These are phyloP conservation scores for Temnopleurus reevesii DNA, from an alignment of 53 echinoderm and acorn worm genomes.

Conservation along the genomic window DNA sequence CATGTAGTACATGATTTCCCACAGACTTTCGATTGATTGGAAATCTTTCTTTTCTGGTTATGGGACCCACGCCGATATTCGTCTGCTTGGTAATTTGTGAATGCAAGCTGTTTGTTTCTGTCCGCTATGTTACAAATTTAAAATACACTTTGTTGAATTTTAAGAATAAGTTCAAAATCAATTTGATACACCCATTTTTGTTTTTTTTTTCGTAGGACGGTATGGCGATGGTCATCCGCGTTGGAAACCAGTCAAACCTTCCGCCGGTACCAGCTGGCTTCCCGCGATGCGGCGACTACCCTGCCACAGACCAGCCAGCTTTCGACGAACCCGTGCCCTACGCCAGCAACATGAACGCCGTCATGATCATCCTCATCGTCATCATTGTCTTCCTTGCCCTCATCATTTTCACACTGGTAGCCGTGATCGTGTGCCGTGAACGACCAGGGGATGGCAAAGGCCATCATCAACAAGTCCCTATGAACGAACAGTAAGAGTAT, in stretches of 20 bases:
- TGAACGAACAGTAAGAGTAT: not conserved
- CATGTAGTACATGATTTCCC: no score
- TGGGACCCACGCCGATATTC: no score
- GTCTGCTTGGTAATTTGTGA: no score
- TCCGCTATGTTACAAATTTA: no score
- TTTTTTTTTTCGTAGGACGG: constrained; percentile 4
- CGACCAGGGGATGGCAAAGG: not conserved
- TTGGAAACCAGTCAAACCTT: constrained; percentile 41
- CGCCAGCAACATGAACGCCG: not conserved
- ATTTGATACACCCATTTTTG: not conserved
- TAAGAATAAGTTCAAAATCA: no score
- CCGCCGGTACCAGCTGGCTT: constrained; percentile 37
- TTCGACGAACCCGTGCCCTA: not conserved
- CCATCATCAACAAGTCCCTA: not conserved
- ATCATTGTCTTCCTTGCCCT: not conserved
- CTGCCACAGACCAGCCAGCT: not conserved
- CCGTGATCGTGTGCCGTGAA: not conserved
- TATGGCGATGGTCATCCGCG: constrained; percentile 34
- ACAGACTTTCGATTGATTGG: no score
- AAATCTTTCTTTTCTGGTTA: no score
- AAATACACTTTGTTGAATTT: no score
- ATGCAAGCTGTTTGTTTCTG: no score
- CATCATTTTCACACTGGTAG: not conserved
- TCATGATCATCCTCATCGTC: not conserved
- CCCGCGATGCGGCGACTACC: constrained; percentile 22